Percentiles rank a stretch among this genome's conserved stretches.
These are phyloP conservation scores for Entomobrya multifasciata DNA, from an alignment of 2,888 invertebrate species.

Conservation along the genomic window DNA sequence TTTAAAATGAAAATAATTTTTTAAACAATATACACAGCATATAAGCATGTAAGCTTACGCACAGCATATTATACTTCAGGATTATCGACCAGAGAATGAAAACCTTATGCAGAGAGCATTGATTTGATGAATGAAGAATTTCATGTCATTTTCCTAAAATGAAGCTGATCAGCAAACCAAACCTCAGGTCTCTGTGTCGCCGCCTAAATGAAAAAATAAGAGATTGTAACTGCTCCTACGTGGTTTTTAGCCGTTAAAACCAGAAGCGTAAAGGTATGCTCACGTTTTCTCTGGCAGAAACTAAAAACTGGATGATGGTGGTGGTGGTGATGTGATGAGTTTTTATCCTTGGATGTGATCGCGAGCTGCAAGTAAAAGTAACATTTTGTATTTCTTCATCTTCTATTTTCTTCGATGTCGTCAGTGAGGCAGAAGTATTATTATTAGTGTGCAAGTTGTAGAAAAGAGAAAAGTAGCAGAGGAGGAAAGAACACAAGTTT, in stretches of 20 bases:
- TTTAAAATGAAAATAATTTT: too few species aligned
- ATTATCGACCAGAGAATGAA: too few species aligned
- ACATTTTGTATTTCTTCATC: conserved; percentile 24
- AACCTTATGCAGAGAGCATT: too few species aligned
- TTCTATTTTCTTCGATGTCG: conserved; percentile 4
- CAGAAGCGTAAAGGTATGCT: neutral
- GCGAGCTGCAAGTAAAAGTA: neutral
- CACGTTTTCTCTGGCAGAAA: neutral
- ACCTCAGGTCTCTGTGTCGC: too few species aligned
- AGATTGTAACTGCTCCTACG: neutral
- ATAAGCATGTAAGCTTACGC: too few species aligned
- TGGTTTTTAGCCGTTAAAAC: conserved; percentile 25
- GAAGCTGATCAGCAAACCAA: too few species aligned
- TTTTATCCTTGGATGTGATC: too few species aligned
- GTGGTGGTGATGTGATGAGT: neutral
- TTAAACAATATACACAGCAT: too few species aligned
- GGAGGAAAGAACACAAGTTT: conserved; percentile 47
- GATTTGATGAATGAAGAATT: too few species aligned
- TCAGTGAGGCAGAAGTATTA: conserved; percentile 33
- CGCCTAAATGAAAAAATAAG: neutral
- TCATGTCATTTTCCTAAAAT: too few species aligned
- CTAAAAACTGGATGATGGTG: neutral
- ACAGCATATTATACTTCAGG: too few species aligned
- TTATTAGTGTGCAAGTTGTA: neutral
- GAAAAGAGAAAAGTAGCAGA: conserved; percentile 24